These are phyloP conservation scores for Enoplosus armatus DNA, from an alignment of 2,797 vertebrate species.

Conservation along the genomic window DNA sequence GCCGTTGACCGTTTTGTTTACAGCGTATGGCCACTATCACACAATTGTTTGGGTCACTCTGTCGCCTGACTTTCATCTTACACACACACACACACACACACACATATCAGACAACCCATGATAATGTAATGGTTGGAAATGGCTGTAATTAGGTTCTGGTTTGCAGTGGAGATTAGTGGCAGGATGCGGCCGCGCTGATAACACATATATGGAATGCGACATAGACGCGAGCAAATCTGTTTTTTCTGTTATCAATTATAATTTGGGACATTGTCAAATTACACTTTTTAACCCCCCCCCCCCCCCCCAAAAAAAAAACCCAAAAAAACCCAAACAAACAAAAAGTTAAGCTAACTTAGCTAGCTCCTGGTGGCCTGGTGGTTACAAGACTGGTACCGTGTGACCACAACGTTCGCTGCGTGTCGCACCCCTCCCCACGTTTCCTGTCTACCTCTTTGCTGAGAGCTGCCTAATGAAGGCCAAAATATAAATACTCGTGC, in stretches of 20 bases:
- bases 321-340: no score
- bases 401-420: not conserved
- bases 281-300: not conserved
- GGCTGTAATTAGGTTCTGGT: constrained; percentile 66
- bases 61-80: constrained; percentile 48
- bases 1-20: constrained; percentile 48
- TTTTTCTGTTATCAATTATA: not conserved
- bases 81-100: constrained; percentile 34
- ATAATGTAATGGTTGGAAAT: constrained; percentile 76
- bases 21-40: constrained; percentile 22
- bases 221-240: not conserved
- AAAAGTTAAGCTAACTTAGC: not conserved
- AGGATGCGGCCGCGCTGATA: constrained; percentile 72
- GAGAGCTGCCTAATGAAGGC: not conserved
- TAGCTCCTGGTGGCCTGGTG: constrained; percentile 1
- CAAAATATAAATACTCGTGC: not conserved
- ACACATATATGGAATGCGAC: constrained; percentile 64
- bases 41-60: constrained; percentile 27
- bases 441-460: constrained; percentile 42
- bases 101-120: constrained; percentile 60
- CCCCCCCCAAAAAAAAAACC: not conserved
- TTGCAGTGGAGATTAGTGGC: constrained; percentile 53
- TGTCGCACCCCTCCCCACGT: constrained; percentile 1
- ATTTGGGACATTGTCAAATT: not conserved
- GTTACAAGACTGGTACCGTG: not conserved